Percentiles rank a stretch among this genome's conserved stretches.
Conservation (phyloP, 2,113 vertebrate genomes). For the Percina caprodes region DNA sequence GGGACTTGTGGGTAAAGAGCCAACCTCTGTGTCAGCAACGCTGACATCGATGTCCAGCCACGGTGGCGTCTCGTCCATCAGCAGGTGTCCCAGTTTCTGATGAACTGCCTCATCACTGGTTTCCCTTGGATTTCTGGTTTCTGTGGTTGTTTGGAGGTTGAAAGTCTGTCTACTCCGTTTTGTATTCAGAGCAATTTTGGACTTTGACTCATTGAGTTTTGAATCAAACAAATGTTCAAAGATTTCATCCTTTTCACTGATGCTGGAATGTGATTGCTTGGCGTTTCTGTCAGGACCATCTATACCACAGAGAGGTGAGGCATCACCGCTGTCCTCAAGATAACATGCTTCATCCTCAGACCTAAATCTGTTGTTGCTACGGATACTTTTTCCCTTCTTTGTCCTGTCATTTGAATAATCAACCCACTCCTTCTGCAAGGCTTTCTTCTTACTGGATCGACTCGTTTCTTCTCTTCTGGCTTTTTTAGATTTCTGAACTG, state of each 20-base stretch:
- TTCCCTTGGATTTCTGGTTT: constrained; percentile 4
- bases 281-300: background rate
- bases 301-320: background rate
- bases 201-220: background rate
- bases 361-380: background rate
- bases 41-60: constrained; percentile 62
- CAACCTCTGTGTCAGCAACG: background rate
- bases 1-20: constrained; percentile 23
- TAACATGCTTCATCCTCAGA: background rate
- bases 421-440: background rate
- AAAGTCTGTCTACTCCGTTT: background rate
- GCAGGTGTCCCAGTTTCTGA: constrained; percentile 33
- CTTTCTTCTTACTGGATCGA: constrained; percentile 46
- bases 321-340: background rate
- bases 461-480: constrained; percentile 25
- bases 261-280: background rate
- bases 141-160: background rate
- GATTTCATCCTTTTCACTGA: background rate
- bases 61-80: constrained; percentile 69
- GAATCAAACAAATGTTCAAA: background rate
- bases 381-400: constrained; percentile 10
- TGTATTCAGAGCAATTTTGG: background rate
- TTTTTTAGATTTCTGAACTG: constrained; percentile 60
- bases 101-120: background rate
- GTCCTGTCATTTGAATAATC: constrained; percentile 6